Evolutionary conservation across 2,797 vertebrate genomes (phyloP).

Genomic region (Kryptolebias ocellatus): DNA sequence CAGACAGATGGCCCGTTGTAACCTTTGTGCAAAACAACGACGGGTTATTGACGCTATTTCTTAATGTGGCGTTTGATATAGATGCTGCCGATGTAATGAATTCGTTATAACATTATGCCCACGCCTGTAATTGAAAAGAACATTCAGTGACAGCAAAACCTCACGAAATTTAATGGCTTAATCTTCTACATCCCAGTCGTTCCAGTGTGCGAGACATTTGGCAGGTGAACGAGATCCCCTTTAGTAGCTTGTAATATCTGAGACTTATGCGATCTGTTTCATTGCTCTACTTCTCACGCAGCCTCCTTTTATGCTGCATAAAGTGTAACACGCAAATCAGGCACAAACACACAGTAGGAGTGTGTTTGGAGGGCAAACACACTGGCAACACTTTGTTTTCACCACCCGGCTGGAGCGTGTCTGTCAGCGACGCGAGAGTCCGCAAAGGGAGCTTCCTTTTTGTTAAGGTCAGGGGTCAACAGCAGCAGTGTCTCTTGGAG

Average conservation of each 20-base stretch:
- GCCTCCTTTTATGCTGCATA: constrained; percentile 39
- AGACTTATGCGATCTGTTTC: constrained; percentile 70
- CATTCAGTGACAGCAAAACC: constrained; percentile 48
- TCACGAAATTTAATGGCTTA: constrained; percentile 65
- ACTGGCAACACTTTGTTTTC: constrained; percentile 9
- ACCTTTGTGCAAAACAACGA: constrained; percentile 62
- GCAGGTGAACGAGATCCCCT: constrained; percentile 61
- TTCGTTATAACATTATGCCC: constrained; percentile 40
- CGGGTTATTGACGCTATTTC: constrained; percentile 54
- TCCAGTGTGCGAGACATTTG: constrained; percentile 62
- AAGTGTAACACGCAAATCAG: constrained; percentile 16
- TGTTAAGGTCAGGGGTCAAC: constrained; percentile 63
- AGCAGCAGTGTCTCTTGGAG: constrained; percentile 62
- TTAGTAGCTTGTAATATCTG: constrained; percentile 63
- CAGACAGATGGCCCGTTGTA: constrained; percentile 62
- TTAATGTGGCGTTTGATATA: constrained; percentile 24
- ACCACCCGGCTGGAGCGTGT: constrained; percentile 18
- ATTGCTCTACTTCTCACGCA: constrained; percentile 47
- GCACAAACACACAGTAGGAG: constrained; percentile 14
- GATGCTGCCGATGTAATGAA: constrained; percentile 20
- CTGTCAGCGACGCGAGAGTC: constrained; percentile 45
- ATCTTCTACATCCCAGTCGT: constrained; percentile 64
- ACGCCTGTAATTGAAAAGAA: constrained; percentile 47
- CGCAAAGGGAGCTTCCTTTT: constrained; percentile 53
- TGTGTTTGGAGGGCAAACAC: not conserved